phyloP scores from a whole-genome alignment of 2,797 vertebrate species.

The Melanotaenia parkinsoni region DNA sequence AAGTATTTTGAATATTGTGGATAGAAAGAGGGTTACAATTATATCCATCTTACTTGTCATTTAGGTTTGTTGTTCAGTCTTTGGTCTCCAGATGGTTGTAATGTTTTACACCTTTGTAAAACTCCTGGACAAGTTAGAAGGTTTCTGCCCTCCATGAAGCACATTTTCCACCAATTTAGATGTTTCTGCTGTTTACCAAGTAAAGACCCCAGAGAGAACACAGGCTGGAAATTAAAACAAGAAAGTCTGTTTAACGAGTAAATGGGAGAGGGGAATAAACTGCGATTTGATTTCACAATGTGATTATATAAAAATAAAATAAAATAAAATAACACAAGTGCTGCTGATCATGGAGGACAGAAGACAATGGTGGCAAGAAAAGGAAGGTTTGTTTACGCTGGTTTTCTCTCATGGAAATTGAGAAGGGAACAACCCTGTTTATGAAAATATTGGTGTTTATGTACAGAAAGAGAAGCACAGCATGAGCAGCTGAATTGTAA shows the following conservation, averaged over 20 bases:
- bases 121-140: conserved; percentile 41
- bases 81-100: conserved; percentile 59
- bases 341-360: conserved; percentile 28
- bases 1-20: background rate
- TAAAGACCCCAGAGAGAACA: conserved; percentile 71
- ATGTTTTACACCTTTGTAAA: conserved; percentile 62
- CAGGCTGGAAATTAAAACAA: conserved; percentile 77
- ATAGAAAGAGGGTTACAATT: background rate
- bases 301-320: conserved; percentile 50
- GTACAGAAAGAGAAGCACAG: no score
- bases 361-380: conserved; percentile 11
- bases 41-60: conserved; percentile 6
- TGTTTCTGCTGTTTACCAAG: conserved; percentile 78
- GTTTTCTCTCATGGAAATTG: no score
- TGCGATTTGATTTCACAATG: conserved; percentile 63
- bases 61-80: conserved; percentile 53
- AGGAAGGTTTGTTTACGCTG: conserved; percentile 8
- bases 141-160: conserved; percentile 59
- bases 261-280: conserved; percentile 1
- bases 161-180: conserved; percentile 79
- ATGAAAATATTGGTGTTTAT: no score
- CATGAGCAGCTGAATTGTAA: no score
- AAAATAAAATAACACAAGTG: conserved; percentile 45
- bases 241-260: conserved; percentile 64
- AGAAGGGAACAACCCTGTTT: no score